These are phyloP conservation scores for Sapayoa aenigma DNA, from an alignment of 2,113 vertebrate species.

Conservation along the genomic window DNA sequence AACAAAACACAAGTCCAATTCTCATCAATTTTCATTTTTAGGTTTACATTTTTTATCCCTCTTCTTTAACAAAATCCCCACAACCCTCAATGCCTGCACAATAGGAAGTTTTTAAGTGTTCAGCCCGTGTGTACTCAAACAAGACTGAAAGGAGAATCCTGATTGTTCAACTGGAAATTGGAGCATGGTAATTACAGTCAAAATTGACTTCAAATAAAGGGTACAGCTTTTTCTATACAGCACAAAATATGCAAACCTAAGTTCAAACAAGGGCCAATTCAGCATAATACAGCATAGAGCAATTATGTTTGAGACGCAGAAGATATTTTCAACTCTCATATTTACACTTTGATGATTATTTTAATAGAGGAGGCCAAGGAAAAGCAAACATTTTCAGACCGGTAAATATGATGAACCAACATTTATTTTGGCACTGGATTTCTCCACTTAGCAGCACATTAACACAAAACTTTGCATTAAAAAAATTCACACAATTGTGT, in stretches of 20 bases:
- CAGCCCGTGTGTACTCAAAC: background rate
- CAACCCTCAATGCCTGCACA: background rate
- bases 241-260: background rate
- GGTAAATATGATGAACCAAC: conserved; percentile 14
- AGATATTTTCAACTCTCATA: background rate
- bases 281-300: background rate
- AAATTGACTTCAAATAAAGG: background rate
- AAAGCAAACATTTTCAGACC: background rate
- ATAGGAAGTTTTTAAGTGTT: background rate
- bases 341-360: background rate
- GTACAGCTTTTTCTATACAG: background rate
- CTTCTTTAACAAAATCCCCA: background rate
- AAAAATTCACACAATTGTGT: conserved; percentile 19
- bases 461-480: conserved; percentile 5
- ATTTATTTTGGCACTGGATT: conserved; percentile 27
- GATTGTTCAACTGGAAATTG: conserved; percentile 13
- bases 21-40: background rate
- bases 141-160: background rate
- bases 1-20: background rate
- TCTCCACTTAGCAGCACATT: conserved; percentile 1
- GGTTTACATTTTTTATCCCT: background rate
- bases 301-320: background rate
- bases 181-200: background rate
- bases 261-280: background rate
- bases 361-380: background rate